A percentile compares a stretch with the other conserved stretches of the same genome.
Conservation (phyloP, 2,797 vertebrate species). For the Psittacula derbiana region DNA sequence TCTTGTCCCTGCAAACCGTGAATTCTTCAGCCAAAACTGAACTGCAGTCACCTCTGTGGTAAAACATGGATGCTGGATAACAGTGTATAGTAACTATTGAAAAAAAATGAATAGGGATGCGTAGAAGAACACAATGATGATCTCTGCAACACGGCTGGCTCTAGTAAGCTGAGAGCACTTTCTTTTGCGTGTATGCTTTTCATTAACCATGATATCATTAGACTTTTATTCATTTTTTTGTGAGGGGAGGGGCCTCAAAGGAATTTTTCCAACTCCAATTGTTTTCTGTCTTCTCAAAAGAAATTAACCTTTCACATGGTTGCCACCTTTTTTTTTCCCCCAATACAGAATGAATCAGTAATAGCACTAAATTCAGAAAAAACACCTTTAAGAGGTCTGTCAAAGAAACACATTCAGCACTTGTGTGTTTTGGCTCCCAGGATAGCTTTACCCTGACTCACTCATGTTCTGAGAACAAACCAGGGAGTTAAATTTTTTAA, state of each 20-base stretch:
- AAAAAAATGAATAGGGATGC: neutral
- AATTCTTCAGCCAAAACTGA: neutral
- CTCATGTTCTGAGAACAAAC: slow-evolving; percentile 34
- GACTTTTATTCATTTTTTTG: neutral
- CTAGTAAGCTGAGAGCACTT: neutral
- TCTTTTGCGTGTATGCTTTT: neutral
- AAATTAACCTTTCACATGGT: neutral
- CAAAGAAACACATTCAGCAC: neutral
- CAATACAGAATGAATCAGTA: slow-evolving; percentile 9
- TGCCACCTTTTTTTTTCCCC: neutral
- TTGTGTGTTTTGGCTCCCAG: slow-evolving; percentile 7
- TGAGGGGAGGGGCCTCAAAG: neutral
- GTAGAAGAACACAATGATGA: neutral
- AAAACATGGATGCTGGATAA: neutral
- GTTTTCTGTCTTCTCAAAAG: neutral
- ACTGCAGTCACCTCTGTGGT: neutral
- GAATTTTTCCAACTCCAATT: neutral
- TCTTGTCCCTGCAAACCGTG: neutral
- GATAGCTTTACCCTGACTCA: slow-evolving; percentile 54
- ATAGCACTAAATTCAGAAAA: slow-evolving; percentile 47
- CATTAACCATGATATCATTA: neutral
- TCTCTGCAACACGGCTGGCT: neutral
- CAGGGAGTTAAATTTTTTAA: slow-evolving; percentile 11
- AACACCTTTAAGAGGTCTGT: slow-evolving; percentile 13
- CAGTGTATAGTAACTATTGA: neutral